A percentile compares a stretch with the other conserved stretches of the same genome.
These are phyloP conservation scores for Enteromius unitaeniatus DNA, from an alignment of 2,797 vertebrate species.

Conservation along the genomic window DNA sequence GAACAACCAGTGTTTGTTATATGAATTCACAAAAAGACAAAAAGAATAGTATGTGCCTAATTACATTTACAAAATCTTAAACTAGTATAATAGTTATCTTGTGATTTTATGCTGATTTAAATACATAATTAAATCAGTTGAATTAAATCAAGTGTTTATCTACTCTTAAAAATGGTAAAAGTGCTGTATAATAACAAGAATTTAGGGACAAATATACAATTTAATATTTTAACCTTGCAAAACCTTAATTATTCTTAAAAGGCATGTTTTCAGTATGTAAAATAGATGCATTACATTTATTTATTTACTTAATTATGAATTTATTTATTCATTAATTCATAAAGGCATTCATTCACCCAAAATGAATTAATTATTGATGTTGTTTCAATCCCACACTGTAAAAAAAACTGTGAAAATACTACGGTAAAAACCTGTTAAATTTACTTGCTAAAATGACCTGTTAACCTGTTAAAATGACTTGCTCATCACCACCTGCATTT, in stretches of 20 bases:
- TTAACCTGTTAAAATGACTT: no score
- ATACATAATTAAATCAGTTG: not conserved
- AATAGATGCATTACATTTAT: not conserved
- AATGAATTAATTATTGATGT: no score
- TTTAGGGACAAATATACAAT: not conserved
- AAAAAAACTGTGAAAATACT: no score
- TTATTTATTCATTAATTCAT: no score
- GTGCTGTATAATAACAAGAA: not conserved
- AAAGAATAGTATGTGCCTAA: not conserved
- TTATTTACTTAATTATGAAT: no score
- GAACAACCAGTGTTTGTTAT: not conserved
- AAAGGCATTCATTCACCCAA: no score
- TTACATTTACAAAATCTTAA: not conserved
- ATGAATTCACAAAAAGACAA: not conserved
- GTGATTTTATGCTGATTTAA: not conserved
- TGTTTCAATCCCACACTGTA: no score
- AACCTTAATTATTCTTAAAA: not conserved
- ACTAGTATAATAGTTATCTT: not conserved
- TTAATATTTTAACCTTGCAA: not conserved
- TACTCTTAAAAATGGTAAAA: no score
- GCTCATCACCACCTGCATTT: no score
- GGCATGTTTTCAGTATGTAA: not conserved
- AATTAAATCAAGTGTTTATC: not conserved
- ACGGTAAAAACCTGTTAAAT: no score
- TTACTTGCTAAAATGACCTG: no score